Evolutionary conservation across 2,113 vertebrate species (phyloP).

Genomic region (Dermatemys mawii): DNA sequence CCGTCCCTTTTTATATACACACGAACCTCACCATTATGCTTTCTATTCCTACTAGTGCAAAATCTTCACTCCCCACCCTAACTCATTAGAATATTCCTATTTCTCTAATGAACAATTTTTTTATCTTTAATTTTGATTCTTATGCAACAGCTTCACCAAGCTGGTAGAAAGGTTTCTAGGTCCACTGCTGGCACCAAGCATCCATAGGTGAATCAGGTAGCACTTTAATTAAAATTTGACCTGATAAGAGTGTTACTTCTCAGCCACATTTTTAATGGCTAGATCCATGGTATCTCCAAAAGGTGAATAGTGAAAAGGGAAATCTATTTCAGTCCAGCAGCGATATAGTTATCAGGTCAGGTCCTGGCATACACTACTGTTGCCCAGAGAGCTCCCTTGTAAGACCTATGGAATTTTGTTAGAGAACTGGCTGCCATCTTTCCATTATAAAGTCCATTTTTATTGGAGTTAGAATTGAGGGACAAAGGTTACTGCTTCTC

Average conservation of each 20-base stretch:
- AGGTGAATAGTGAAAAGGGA: background rate
- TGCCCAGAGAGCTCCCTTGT: background rate
- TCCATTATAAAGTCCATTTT: background rate
- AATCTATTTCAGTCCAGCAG: background rate
- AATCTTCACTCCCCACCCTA: background rate
- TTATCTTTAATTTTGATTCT: background rate
- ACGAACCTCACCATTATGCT: rapidly evolving
- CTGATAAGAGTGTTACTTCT: background rate
- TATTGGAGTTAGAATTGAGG: background rate
- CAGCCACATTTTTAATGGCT: background rate
- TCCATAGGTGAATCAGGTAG: background rate
- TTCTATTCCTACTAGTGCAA: background rate
- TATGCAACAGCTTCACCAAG: background rate
- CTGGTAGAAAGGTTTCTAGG: background rate
- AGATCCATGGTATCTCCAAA: background rate
- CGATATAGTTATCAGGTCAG: rapidly evolving
- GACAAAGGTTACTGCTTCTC: background rate
- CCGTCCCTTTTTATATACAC: background rate
- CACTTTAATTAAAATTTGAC: background rate
- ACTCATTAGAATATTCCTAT: background rate
- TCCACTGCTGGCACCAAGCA: background rate
- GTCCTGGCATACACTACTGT: no score
- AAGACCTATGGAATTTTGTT: background rate
- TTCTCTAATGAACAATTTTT: background rate
- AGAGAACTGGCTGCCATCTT: background rate